Base-by-base conservation (phyloP, 2,888 invertebrate species). In the Andricus curvator region DNA sequence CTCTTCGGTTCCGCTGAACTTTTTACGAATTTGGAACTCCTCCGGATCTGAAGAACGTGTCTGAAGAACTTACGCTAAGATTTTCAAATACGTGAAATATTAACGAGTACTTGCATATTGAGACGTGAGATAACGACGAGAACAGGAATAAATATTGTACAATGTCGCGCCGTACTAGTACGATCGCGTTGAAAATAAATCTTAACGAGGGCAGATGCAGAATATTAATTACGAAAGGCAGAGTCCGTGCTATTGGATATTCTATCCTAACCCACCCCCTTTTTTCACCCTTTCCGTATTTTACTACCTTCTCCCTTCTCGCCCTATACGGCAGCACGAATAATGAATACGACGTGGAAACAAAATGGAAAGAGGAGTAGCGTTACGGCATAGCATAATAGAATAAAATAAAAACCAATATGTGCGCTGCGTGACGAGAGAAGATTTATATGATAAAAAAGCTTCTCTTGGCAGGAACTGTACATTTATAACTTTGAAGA, bases 321-420 rank as follows among this genome's bases (percentile, higher is more conserved):
- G n/a, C 70, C 56, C 29, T 29, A 9, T 68, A 44, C 22, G 13
- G 37, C 13, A 51, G 70, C 25, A 51, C 70, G 33, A 74, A 74
- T 74, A 74, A 74, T 74, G 74, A 74, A 74, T 74, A 56, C 56
- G 56, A 48, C 56, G 74, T 74, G 74, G 56, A 33, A 74, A 74
- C 51, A 74, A 33, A 74, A 56, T 74, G 56, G 33, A 74, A 56
- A 74, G 56, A 29, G 51, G 74, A 33, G 13, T 33, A 29, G 37
- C n/a, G 74, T 33, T 56, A 20, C n/a, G 33, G 56, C 6, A 25
- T 13, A 29, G 29, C 33, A 33, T 74, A 74, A 74, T 74, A 74
- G 56, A 74, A 74, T 74, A 74, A 56, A 56, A 74, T 74, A 74
- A 74, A 74, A 74, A 74, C 74, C 74, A 74, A 74, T 74, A 74